Evolutionary conservation across 2,888 invertebrate species (phyloP).

Genomic region (Iselma pallidipennis): DNA sequence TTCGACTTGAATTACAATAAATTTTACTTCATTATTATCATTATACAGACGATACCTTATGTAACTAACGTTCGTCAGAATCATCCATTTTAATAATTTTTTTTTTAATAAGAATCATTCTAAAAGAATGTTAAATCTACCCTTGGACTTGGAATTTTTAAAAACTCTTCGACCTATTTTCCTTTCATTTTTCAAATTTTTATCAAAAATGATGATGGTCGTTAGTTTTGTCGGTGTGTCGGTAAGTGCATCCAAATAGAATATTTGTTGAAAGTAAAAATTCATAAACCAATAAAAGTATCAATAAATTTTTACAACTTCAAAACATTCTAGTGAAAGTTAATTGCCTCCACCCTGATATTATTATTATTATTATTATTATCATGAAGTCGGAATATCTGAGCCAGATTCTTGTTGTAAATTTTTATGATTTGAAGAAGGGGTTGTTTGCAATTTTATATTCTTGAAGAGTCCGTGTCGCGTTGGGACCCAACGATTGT

Average conservation of each 20-base stretch:
- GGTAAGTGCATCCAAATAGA: not conserved
- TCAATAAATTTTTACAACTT: not conserved
- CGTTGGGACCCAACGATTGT: not conserved
- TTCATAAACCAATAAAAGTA: not conserved
- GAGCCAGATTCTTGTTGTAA: not conserved
- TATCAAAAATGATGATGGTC: not conserved
- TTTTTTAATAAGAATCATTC: not conserved
- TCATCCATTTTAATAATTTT: not conserved
- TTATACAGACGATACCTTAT: not conserved
- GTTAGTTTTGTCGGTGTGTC: not conserved
- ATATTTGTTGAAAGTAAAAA: not conserved
- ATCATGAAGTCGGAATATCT: not conserved
- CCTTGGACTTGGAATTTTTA: not conserved
- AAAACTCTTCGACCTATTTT: not conserved
- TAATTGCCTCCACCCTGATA: not conserved
- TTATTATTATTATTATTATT: too few species aligned
- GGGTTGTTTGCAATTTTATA: not conserved
- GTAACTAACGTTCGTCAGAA: not conserved
- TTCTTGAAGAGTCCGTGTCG: not conserved
- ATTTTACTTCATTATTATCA: not conserved
- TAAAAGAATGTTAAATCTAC: not conserved
- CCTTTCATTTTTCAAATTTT: not conserved
- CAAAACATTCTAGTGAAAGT: not conserved
- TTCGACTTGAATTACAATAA: not conserved
- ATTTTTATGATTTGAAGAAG: not conserved